Base-by-base conservation (phyloP, 2,888 invertebrate genomes). In the Ochropleura plecta region DNA sequence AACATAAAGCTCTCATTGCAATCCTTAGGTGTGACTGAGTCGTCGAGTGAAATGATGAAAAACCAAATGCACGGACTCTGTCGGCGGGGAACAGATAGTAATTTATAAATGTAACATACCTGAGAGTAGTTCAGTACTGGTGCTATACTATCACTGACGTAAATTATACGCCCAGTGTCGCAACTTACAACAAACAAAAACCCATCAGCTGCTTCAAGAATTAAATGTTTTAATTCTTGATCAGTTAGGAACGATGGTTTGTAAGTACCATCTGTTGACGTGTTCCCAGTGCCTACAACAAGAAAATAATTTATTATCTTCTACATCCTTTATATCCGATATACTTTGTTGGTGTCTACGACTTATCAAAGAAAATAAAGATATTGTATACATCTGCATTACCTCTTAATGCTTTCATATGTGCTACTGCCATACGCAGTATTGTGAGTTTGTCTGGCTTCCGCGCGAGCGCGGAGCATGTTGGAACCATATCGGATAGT, bases 391-490 rank as follows among this genome's bases (percentile, higher is more conserved):
- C 59, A 44, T 53, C 14, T 40, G 18, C 40, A 42, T 69, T 92
- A 98, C 99, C 99, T 97, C 99, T 97, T 78, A 99, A 97, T 72
- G 98, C 98, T 97, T 99, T 99, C 99, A 99, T 99, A 95, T 99
- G 99, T 40, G 99, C 99, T 78, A 99, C 99, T 66, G 99, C 99
- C 99, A 99, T 99, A 91, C 99, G 97, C 81, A 99, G 97, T 94
- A 99, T 99, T 89, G 99, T 99, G 84, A 99, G 97, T 96, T 99
- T 99, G 97, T 99, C 99, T 69, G 99, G 99, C 95, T 99, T 99
- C 87, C 99, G 97, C 73, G 99, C 99, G 88, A 99, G 97, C 66
- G 99, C 99, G 92, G 99, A 99, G 97, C 99, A 99, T 90, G 99
- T 99, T 91, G 99, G 99, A 92, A 99, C 99, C 99, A 99, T 99